Evolutionary conservation across 2,113 vertebrate species (phyloP).

Genomic region (Sarotherodon lohbergeri): DNA sequence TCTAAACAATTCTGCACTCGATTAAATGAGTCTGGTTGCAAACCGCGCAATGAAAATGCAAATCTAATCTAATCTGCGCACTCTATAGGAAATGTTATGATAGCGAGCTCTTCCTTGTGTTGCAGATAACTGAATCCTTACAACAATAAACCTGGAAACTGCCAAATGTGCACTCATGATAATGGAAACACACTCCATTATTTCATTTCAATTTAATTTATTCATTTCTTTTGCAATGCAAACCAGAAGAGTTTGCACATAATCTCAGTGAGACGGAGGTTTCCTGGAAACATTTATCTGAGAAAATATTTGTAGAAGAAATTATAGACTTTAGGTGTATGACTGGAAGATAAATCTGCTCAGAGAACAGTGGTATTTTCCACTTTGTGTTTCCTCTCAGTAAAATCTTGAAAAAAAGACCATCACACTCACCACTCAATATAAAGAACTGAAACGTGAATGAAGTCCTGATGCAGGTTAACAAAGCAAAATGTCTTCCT

Average conservation of each 20-base stretch:
- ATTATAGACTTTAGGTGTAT: not conserved
- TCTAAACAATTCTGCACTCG: not conserved
- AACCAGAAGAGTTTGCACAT: not conserved
- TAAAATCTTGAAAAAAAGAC: not conserved
- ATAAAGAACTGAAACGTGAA: not conserved
- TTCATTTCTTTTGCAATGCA: not conserved
- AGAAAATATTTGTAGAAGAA: not conserved
- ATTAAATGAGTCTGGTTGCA: not conserved
- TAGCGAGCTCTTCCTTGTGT: not conserved
- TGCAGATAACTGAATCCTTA: not conserved
- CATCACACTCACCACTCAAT: not conserved
- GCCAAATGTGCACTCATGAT: not conserved
- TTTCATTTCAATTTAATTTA: not conserved
- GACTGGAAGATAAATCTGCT: not conserved
- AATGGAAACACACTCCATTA: not conserved
- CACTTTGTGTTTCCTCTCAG: not conserved
- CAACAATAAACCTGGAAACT: not conserved
- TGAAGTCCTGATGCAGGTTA: not conserved
- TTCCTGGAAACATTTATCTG: not conserved
- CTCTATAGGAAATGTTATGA: not conserved
- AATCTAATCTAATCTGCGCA: not conserved
- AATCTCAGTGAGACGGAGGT: rapidly evolving
- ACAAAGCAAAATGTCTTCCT: not conserved
- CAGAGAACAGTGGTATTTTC: not conserved
- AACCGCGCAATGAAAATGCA: not conserved